These are phyloP conservation scores for Poecilia wingei DNA, from an alignment of 2,797 vertebrate genomes.

Conservation along the genomic window DNA sequence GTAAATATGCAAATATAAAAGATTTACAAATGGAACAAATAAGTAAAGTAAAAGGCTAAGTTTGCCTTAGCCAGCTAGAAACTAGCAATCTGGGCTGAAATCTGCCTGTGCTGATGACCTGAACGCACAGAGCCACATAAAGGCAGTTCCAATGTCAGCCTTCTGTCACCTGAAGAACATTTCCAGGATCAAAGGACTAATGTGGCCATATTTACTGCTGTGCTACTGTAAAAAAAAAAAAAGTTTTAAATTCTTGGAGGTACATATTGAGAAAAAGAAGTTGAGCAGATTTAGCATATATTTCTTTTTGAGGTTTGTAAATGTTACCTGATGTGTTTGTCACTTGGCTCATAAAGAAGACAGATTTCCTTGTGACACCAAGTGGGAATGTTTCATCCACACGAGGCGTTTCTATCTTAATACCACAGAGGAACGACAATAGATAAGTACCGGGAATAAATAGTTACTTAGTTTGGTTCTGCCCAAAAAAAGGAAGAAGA, in stretches of 20 bases:
- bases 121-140: too few relatives aligned
- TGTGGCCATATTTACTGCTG: conserved; percentile 32
- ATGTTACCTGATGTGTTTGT: conserved; percentile 25
- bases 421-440: conserved; percentile 31
- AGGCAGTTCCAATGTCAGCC: too few relatives aligned
- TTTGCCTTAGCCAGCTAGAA: neutral
- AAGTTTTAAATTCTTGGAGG: conserved; percentile 13
- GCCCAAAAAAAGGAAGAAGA: conserved; percentile 45
- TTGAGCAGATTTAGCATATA: conserved; percentile 20
- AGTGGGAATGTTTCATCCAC: conserved; percentile 34
- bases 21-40: neutral
- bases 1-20: too few relatives aligned
- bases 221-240: conserved; percentile 23
- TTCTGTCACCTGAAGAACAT: too few relatives aligned
- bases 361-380: conserved; percentile 19
- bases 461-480: conserved; percentile 19
- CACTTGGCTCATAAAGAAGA: conserved; percentile 16
- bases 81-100: too few relatives aligned
- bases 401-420: conserved; percentile 35
- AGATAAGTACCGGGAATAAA: conserved; percentile 26
- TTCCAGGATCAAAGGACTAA: too few relatives aligned
- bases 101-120: too few relatives aligned
- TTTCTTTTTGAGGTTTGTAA: conserved; percentile 14
- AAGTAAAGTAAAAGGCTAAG: neutral
- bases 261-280: conserved; percentile 24